These are phyloP conservation scores for Acomys russatus DNA, from an alignment of 2,797 vertebrate genomes.

Conservation along the genomic window DNA sequence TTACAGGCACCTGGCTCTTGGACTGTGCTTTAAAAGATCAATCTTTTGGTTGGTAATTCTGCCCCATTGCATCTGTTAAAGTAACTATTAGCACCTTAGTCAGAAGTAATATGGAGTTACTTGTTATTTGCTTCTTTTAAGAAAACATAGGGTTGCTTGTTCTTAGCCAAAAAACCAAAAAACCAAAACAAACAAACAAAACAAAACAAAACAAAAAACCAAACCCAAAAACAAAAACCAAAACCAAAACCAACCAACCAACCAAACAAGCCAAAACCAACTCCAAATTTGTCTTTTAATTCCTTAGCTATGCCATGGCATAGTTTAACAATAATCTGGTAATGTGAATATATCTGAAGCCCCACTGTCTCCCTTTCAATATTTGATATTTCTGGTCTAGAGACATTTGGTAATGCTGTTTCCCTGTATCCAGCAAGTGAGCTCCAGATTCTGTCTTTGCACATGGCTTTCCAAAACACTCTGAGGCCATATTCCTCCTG, in stretches of 20 bases:
- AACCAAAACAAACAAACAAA: not conserved
- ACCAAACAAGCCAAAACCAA: too few species aligned
- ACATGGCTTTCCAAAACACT: not conserved
- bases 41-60: conserved; percentile 16
- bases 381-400: conserved; percentile 27
- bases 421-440: not conserved
- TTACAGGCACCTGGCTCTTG: too few species aligned
- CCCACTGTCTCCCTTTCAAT: not conserved
- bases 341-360: not conserved
- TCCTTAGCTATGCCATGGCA: not conserved
- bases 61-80: conserved; percentile 22
- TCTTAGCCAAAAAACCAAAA: conserved; percentile 42
- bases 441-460: not conserved
- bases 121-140: conserved; percentile 13
- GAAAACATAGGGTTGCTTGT: not conserved
- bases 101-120: not conserved
- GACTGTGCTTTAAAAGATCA: not conserved
- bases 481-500: not conserved
- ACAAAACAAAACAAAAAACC: not conserved
- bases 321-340: not conserved
- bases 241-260: too few species aligned
- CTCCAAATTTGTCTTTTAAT: not conserved
- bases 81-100: not conserved
- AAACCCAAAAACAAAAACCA: too few species aligned
- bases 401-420: not conserved